Percentiles rank a stretch among this genome's conserved stretches.
Conservation (phyloP, 2,888 invertebrate species). For the Salticus scenicus region DNA sequence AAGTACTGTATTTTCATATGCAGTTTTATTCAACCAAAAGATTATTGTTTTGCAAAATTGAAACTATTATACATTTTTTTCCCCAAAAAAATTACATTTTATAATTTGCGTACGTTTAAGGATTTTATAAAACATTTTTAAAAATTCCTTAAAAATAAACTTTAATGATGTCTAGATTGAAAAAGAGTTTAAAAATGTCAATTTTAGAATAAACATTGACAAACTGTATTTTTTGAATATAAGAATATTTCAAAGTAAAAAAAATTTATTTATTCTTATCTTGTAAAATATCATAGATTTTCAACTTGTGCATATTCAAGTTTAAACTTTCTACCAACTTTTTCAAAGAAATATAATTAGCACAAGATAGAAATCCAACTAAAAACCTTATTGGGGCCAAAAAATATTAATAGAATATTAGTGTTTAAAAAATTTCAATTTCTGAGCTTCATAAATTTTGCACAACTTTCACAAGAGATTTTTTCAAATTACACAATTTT, state of each 20-base stretch:
- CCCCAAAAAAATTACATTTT: no score
- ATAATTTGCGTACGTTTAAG: no score
- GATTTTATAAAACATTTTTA: no score
- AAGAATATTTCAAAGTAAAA: not conserved
- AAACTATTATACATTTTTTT: no score
- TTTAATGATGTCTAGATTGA: no score
- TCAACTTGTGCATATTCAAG: not conserved
- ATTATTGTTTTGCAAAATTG: no score
- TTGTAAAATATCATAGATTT: not conserved
- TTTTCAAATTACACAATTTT: not conserved
- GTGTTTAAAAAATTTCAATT: conserved; percentile 28
- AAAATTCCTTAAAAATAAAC: no score
- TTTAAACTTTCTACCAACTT: not conserved
- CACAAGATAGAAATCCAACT: conserved; percentile 9
- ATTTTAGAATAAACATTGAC: no score
- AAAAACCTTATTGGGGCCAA: conserved; percentile 53
- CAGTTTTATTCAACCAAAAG: no score
- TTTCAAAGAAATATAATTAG: conserved; percentile 16
- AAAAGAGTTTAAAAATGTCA: no score
- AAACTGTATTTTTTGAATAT: not conserved
- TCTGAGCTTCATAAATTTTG: conserved; percentile 58
- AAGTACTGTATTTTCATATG: no score
- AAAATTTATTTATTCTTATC: not conserved
- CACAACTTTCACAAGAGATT: conserved; percentile 54
- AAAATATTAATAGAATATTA: conserved; percentile 42